Percentiles rank a stretch among this genome's conserved stretches.
Evolutionary conservation across 2,113 vertebrate species (phyloP).

Genomic region (Phylloscopus trochiloides): DNA sequence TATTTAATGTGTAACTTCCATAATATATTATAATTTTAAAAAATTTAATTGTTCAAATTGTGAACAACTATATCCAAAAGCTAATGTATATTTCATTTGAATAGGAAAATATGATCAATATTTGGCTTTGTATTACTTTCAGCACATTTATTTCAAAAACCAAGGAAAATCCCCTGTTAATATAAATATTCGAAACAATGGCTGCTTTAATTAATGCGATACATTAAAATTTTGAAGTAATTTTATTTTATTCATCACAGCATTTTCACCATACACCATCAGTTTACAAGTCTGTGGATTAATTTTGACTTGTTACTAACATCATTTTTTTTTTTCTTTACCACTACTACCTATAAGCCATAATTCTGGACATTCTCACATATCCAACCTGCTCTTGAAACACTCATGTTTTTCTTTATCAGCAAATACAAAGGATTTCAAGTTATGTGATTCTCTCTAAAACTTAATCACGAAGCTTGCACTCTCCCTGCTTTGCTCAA

Average conservation of each 20-base stretch:
- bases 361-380: not conserved
- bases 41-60: not conserved
- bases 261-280: not conserved
- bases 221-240: not conserved
- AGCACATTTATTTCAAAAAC: not conserved
- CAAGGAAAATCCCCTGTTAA: not conserved
- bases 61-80: not conserved
- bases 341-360: not conserved
- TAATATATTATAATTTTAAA: not conserved
- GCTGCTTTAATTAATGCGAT: not conserved
- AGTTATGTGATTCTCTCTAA: not conserved
- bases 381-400: not conserved
- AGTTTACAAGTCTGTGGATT: not conserved
- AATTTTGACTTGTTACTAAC: not conserved
- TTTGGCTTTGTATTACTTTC: not conserved
- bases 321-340: not conserved
- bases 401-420: not conserved
- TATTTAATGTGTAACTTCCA: not conserved
- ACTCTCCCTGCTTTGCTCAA: not conserved
- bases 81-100: not conserved
- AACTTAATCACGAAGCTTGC: not conserved
- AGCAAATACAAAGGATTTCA: not conserved
- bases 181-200: not conserved
- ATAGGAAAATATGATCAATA: not conserved
- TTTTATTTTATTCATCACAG: not conserved